These are phyloP conservation scores for Lycocerus yunnanus DNA, from an alignment of 2,888 invertebrate species.

Conservation along the genomic window DNA sequence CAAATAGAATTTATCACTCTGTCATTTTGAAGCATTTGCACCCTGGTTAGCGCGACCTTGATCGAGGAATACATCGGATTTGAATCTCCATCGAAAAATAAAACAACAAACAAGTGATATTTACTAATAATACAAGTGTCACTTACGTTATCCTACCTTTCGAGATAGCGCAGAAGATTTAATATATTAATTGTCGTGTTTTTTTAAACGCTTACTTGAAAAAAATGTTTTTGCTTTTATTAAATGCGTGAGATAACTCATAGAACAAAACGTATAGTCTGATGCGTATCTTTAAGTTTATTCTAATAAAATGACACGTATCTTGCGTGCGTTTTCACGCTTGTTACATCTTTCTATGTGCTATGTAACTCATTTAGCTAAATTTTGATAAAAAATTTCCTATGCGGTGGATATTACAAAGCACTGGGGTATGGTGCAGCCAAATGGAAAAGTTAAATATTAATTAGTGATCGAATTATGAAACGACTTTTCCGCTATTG, in stretches of 20 bases:
- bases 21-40: no score
- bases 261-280: not conserved
- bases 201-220: not conserved
- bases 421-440: not conserved
- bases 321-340: conserved; percentile 3
- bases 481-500: conserved; percentile 34
- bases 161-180: not conserved
- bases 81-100: no score
- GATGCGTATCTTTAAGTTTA: not conserved
- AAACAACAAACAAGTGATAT: no score
- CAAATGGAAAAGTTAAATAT: not conserved
- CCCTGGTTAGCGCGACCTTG: no score
- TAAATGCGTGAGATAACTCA: conserved; percentile 3
- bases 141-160: not conserved
- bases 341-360: not conserved
- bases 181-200: not conserved
- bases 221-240: not conserved
- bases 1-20: no score
- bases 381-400: not conserved
- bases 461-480: conserved; percentile 19
- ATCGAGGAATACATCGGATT: no score
- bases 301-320: conserved; percentile 1
- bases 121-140: not conserved
- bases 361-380: not conserved
- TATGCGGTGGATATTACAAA: not conserved